Base-by-base conservation (phyloP, 2,888 invertebrate genomes). In the Mantis religiosa region DNA sequence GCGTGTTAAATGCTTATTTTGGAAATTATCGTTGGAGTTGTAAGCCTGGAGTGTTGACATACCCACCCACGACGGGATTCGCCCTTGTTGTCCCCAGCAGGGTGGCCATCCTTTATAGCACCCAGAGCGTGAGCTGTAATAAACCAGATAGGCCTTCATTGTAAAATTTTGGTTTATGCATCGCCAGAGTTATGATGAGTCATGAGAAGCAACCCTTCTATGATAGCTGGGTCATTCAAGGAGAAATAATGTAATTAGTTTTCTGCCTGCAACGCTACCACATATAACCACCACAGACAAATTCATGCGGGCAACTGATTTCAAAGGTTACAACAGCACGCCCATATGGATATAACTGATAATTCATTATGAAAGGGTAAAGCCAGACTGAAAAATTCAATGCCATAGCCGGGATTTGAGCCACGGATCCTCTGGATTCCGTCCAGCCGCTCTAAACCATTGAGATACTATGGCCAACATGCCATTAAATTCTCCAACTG, bases 1-100 rank as follows among this genome's bases (percentile, higher is more conserved):
- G 28, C 82, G 27, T 82, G 71, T 87, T 87, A 87, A 87, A 87
- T 82, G 87, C 87, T 82, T 71, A 71, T 71, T 87, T 87, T 87
- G 30, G 41, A 87, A 87, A 71, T 87, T 82, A 87, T 87, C 82
- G 41, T 87, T 82, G 28, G 25, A 87, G 82, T 82, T 87, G 30
- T 87, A 87, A 87, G 87, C 82, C n/a, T n/a, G 34, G 30, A 87
- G 28, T 87, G 87, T 87, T 34, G 87, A 82, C 25, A 28, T 82
- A 82, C 81, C 87, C 87, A 25, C 87, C 87, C 87, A 87, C 87
- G 82, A 28, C n/a, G 54, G 82, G 87, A 82, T 87, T 71, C 54
- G 15, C 54, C 54, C 54, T 71, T 71, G 54, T 71, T 71, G 54
- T 71, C 82, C 87, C 81, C 87, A 82, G 28, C 25, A 71, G 87